These are phyloP conservation scores for Brachyptera risi DNA, from an alignment of 2,888 invertebrate species.

Conservation along the genomic window DNA sequence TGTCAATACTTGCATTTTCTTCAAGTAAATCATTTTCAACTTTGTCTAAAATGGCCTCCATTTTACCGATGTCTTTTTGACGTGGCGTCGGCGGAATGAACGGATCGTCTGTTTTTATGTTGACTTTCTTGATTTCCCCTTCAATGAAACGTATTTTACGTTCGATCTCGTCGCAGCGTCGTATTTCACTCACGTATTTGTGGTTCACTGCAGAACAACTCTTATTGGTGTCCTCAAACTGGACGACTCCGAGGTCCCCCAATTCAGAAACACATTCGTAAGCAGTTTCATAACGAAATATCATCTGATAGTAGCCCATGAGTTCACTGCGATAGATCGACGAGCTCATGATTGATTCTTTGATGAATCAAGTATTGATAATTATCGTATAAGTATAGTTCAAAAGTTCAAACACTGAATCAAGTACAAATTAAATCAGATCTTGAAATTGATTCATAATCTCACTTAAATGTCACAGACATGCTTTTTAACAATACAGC, in stretches of 20 bases:
- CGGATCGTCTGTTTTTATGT: background rate
- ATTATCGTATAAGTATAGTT: no score
- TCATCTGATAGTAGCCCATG: background rate
- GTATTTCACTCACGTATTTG: background rate
- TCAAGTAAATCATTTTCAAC: background rate
- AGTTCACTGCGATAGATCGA: slow-evolving; percentile 8
- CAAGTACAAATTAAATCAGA: no score
- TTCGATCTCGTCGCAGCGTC: slow-evolving; percentile 13
- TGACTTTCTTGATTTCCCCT: background rate
- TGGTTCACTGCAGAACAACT: background rate
- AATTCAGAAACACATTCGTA: background rate
- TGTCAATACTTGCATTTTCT: background rate
- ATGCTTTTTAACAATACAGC: no score
- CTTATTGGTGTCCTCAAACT: slow-evolving; percentile 9
- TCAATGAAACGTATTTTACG: background rate
- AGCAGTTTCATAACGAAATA: background rate
- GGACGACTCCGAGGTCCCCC: background rate
- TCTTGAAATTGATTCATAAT: no score
- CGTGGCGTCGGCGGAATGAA: background rate
- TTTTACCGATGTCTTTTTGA: background rate
- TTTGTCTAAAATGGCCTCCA: background rate
- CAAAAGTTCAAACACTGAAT: no score
- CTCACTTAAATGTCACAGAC: no score
- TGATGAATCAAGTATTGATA: no score
- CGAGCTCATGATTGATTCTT: no score